Base-by-base conservation (phyloP, 2,797 vertebrate genomes). In the Typhlichthys subterraneus region DNA sequence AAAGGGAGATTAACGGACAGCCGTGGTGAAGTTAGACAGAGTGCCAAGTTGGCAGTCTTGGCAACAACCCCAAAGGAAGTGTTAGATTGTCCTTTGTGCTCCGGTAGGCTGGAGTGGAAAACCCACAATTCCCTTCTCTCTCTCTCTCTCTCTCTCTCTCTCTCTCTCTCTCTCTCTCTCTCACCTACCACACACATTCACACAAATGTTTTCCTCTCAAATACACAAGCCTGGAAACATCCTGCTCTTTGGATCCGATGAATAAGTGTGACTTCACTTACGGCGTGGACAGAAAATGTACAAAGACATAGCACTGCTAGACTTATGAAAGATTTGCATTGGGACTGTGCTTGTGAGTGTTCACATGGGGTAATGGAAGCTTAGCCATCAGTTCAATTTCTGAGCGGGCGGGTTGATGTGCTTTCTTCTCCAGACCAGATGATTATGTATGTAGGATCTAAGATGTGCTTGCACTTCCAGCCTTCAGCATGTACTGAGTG, bases 61-160 rank as follows among this genome's bases (percentile, higher is more conserved):
- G 91, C 90, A 88, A 70, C 75, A 70, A 84, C 85, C 83, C 88
- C 86, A 89, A 86, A 91, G 91, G 90, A 92, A 92, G 90, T 88
- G 90, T 90, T 90, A 89, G 89, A 92, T 91, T 92, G 88, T 92
- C 88, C 90, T 92, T 92, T 92, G 89, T 92, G 84, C 91, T 91
- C 82, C 86, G 85, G 86, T 87, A 88, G 79, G 87, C 88, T 88
- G 82, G 70, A 87, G 86, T 89, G 90, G 88, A 91, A 90, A 89
- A 78, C 80, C 85, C 82, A 70, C 78, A 79, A 84, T 74, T 57
- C 77, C 73, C 78, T 73, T 42, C 67, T 19, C 70, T 4, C 53
- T 31, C 64, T 23, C 46, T 31, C 56, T 23, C 38, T 23, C 42
- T 46, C 45, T 12, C 15, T 10, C 56, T 8, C 23, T 10, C 23